Evolutionary conservation across 2,888 invertebrate genomes (phyloP).

Genomic region (Candidula unifasciata): DNA sequence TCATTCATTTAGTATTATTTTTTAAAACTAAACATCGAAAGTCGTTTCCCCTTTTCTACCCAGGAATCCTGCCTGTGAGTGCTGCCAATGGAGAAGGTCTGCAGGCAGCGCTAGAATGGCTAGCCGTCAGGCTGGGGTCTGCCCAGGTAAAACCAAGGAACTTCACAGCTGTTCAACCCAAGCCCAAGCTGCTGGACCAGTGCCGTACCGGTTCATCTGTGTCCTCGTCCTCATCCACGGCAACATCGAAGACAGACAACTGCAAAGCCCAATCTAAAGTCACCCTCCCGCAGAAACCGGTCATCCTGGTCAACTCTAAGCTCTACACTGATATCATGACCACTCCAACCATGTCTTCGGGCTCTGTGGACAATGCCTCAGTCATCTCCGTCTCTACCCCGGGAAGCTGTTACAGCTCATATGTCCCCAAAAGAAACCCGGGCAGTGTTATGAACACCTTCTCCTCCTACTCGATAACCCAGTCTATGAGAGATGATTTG

Average conservation of each 20-base stretch:
- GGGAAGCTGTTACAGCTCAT: slow-evolving; percentile 6
- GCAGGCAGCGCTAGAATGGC: slow-evolving; percentile 69
- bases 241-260: slow-evolving; percentile 44
- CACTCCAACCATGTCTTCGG: slow-evolving; percentile 31
- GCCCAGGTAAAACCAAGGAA: slow-evolving; percentile 54
- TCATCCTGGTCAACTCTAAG: slow-evolving; percentile 46
- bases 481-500: slow-evolving; percentile 42
- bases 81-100: slow-evolving; percentile 69
- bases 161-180: slow-evolving; percentile 37
- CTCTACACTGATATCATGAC: slow-evolving; percentile 31
- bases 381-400: slow-evolving; percentile 21
- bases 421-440: slow-evolving; percentile 21
- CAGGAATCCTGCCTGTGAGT: slow-evolving; percentile 70
- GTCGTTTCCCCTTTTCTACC: slow-evolving; percentile 17
- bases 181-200: slow-evolving; percentile 27
- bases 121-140: slow-evolving; percentile 68
- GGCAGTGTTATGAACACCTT: slow-evolving; percentile 48
- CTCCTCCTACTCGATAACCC: slow-evolving; percentile 50
- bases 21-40: too few relatives aligned
- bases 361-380: slow-evolving; percentile 24
- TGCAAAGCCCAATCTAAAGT: slow-evolving; percentile 12
- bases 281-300: slow-evolving; percentile 12
- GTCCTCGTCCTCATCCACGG: slow-evolving; percentile 43
- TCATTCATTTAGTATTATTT: too few relatives aligned
- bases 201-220: slow-evolving; percentile 39